Evolutionary conservation across 2,888 invertebrate genomes (phyloP).

Genomic region (Meiosimyza platycephala): DNA sequence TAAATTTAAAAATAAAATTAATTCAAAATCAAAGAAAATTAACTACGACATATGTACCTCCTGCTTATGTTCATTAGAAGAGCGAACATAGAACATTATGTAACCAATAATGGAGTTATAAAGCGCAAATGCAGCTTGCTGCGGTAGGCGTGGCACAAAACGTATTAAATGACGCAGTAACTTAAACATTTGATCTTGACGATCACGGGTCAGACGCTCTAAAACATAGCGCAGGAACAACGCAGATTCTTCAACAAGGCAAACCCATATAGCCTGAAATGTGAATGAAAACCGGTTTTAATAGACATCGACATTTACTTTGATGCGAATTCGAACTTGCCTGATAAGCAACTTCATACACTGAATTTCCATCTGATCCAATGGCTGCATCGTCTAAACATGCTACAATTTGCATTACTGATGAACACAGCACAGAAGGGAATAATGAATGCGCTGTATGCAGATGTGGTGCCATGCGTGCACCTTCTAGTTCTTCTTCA

Average conservation of each 20-base stretch:
- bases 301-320: not conserved
- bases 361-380: slow-evolving; percentile 92
- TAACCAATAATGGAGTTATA: slow-evolving; percentile 99
- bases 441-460: slow-evolving; percentile 95
- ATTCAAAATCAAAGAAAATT: not conserved
- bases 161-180: slow-evolving; percentile 90
- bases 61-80: slow-evolving; percentile 95
- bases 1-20: slow-evolving; percentile 11
- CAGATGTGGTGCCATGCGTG: slow-evolving; percentile 82
- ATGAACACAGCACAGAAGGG: slow-evolving; percentile 95
- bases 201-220: slow-evolving; percentile 92
- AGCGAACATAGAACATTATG: slow-evolving; percentile 98
- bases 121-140: slow-evolving; percentile 97
- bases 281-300: not conserved
- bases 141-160: slow-evolving; percentile 91
- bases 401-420: slow-evolving; percentile 94
- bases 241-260: slow-evolving; percentile 97
- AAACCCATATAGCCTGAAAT: slow-evolving; percentile 93
- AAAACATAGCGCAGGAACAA: slow-evolving; percentile 95
- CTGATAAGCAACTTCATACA: slow-evolving; percentile 96
- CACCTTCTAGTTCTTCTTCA: slow-evolving; percentile 82
- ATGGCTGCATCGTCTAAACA: slow-evolving; percentile 97
- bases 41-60: slow-evolving; percentile 67
- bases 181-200: slow-evolving; percentile 95
- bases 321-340: slow-evolving; percentile 64